Evolutionary conservation across 2,113 vertebrate species (phyloP), one percentile per base, ranked within the genome.

Genomic region (Andinoacara biseriatus): DNA sequence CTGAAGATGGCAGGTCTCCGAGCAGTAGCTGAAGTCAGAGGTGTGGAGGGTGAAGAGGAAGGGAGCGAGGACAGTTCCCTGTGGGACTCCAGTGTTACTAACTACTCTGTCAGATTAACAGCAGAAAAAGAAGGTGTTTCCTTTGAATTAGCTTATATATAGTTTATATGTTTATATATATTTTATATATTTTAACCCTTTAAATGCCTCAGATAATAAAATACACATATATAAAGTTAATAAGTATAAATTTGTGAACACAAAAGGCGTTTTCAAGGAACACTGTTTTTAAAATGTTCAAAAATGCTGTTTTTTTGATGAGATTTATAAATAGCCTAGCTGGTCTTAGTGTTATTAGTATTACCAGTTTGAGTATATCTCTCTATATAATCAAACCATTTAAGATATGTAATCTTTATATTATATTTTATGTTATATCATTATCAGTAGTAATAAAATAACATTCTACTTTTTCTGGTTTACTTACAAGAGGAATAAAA

Each of bases 101-200:
- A n/a, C n/a, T n/a, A n/a, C n/a, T n/a, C n/a, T n/a, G n/a, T n/a
- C n/a, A n/a, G n/a, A n/a, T n/a, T n/a, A n/a, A n/a, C n/a, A n/a
- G n/a, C n/a, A n/a, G n/a, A 9, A 4, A 43, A 58, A 40, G 0
- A 26, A 22, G 5, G 7, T 0, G 7, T 0, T 59, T 20, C 0
- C 22, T 58, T 79, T 62, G 13, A 43, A 24, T 46, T 0, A 35
- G 22, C 3, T 3, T 13, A 22, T 24, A 24, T 9, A 31, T 18
- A 26, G 26, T 26, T 26, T 26, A 26, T n/a, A n/a, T n/a, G n/a
- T 26, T 26, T 26, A 26, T 26, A 26, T n/a, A n/a, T n/a, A n/a
- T n/a, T n/a, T 26, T 26, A 26, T 26, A 26, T 26, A 26, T 26
- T 26, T 77, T 74, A 74, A 72, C 26, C 10, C 4, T 6, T 56